Base-by-base conservation (phyloP, 2,888 invertebrate genomes). In the Muscina levida region DNA sequence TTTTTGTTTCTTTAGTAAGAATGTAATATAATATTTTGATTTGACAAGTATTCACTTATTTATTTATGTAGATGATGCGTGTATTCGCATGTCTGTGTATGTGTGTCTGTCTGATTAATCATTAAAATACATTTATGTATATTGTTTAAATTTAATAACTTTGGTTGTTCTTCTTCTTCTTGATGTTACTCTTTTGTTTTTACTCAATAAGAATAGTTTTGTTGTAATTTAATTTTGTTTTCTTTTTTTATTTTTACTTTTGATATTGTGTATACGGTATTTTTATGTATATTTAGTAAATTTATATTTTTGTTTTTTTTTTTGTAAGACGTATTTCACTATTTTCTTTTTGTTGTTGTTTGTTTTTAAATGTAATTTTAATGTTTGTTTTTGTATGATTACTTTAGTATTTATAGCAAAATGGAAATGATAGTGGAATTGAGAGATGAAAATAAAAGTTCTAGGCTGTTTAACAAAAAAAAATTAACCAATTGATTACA, bases 11-110 rank as follows among this genome's bases (percentile, higher is more conserved):
- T 31, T 31, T 77, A 75, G 74, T 81, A 81, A 81, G 81, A 81
- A 81, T 81, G 81, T 77, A 77, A 77, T 81, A 81, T 67, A 81
- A 81, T 81, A 81, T 81, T 81, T 81, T 81, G 81, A 81, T 81
- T 62, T 81, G 81, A 81, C 81, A 81, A 81, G 81, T 81, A 62
- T 62, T 62, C 19, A 42, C 37, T 42, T 62, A 81, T 77, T 70
- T 72, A 72, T 70, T 59, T 70, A 51, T 19, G n/a, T n/a, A n/a
- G n/a, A n/a, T n/a, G 59, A 59, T 39, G 42, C 42, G 13, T 42
- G 19, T 62, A 13, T 42, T 37, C 19, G 2, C 31, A n/a, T 57
- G 19, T 57, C 31, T 5, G 17, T 26, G 31, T 57, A 62, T 51
- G 48, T 70, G 31, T 31, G 65, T 77, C 44, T 24, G 59, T 57